These are phyloP conservation scores for Gorsachius magnificus DNA, from an alignment of 2,797 vertebrate genomes.

Conservation along the genomic window DNA sequence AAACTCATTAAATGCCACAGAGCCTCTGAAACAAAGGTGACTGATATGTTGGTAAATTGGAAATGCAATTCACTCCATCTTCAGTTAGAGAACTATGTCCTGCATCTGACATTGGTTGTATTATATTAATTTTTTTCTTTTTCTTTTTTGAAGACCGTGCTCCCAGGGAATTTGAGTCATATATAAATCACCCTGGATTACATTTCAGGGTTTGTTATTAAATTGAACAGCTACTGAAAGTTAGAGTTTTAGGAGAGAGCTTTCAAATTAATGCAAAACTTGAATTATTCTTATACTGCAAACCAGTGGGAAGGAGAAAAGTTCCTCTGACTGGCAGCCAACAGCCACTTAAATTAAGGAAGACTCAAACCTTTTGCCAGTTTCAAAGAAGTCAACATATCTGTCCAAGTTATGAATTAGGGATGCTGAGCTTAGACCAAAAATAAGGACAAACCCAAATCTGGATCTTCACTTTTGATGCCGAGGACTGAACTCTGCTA, in stretches of 20 bases:
- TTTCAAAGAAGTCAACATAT: slow-evolving; percentile 16
- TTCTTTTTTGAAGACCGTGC: neutral
- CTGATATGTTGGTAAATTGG: slow-evolving; percentile 12
- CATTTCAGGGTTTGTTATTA: neutral
- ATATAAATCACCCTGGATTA: slow-evolving; percentile 26
- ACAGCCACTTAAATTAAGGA: slow-evolving; percentile 53
- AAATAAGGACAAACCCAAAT: neutral
- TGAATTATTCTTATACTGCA: neutral
- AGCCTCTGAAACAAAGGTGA: neutral
- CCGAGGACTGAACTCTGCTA: neutral
- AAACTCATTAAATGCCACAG: neutral
- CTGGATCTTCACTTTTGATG: neutral
- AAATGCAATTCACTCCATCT: slow-evolving; percentile 6
- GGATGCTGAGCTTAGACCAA: neutral
- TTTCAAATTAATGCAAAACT: slow-evolving; percentile 37
- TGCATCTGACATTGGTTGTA: neutral
- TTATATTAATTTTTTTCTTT: neutral
- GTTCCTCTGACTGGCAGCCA: slow-evolving; percentile 36
- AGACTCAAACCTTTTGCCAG: slow-evolving; percentile 1
- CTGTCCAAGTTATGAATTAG: neutral
- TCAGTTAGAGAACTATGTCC: neutral
- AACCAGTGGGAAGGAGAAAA: neutral
- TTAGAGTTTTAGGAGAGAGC: neutral
- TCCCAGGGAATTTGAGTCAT: neutral
- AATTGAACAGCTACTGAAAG: slow-evolving; percentile 18